Conservation (phyloP, 2,113 vertebrate species). For the Hepsetus odoe region DNA sequence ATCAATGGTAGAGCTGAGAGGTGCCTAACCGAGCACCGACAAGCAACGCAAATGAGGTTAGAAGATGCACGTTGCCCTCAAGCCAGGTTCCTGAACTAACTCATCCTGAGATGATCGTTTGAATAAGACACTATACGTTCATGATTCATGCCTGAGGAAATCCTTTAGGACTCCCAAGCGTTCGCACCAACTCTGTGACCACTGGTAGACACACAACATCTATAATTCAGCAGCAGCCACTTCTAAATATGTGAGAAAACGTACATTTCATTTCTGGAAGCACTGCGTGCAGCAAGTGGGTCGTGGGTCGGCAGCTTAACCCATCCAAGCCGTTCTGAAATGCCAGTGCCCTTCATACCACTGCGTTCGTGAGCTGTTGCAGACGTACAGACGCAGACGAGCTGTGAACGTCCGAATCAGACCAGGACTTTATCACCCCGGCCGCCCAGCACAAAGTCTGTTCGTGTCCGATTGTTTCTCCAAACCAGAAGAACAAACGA, state of each 20-base stretch:
- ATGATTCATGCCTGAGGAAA: constrained; percentile 1
- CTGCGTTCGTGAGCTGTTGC: no score
- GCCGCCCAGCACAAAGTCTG: no score
- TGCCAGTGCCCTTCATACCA: no score
- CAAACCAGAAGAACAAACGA: no score
- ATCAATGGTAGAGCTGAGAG: neutral
- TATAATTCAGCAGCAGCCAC: constrained; percentile 29
- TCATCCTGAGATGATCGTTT: neutral
- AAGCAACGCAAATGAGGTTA: neutral
- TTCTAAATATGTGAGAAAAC: neutral
- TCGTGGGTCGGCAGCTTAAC: no score
- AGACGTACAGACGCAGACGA: no score
- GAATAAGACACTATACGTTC: neutral
- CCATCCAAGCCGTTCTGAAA: no score
- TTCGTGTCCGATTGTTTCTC: no score
- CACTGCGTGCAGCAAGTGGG: no score
- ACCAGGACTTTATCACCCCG: no score
- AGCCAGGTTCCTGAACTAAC: neutral
- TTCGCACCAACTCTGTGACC: constrained; percentile 16
- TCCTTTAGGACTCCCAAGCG: neutral
- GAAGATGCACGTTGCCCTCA: neutral
- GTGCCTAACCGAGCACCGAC: neutral
- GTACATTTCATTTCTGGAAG: constrained; percentile 6
- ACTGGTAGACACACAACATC: constrained; percentile 10
- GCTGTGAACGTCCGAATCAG: no score